Evolutionary conservation across 2,888 invertebrate species (phyloP).

Genomic region (Chorisops tibialis): DNA sequence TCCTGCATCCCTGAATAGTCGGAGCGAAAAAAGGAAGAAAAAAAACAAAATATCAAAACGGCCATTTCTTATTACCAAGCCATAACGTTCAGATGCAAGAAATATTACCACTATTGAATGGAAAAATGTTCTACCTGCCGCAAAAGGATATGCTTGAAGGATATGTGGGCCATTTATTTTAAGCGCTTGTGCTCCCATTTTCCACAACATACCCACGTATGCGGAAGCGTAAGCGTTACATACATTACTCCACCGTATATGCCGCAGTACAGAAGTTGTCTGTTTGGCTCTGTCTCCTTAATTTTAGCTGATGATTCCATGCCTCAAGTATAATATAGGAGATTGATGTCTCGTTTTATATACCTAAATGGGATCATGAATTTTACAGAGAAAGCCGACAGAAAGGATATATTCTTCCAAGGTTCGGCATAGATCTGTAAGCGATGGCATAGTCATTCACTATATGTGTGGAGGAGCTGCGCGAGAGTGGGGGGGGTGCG

Average conservation of each 20-base stretch:
- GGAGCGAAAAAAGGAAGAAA: no score
- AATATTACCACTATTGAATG: no score
- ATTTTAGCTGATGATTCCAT: conserved; percentile 24
- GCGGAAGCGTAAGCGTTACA: background rate
- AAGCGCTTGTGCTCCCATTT: background rate
- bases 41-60: no score
- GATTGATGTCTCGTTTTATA: conserved; percentile 28
- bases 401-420: conserved; percentile 15
- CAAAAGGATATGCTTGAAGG: conserved; percentile 11
- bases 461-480: background rate
- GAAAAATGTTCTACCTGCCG: conserved; percentile 8
- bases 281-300: conserved; percentile 2
- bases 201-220: background rate
- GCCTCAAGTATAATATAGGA: conserved; percentile 16
- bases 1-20: no score
- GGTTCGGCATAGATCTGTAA: conserved; percentile 15
- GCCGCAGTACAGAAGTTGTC: background rate
- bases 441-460: conserved; percentile 13
- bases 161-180: conserved; percentile 21
- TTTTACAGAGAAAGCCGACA: conserved; percentile 25
- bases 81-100: no score
- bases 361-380: conserved; percentile 25
- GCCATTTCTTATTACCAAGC: no score
- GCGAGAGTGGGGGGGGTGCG: background rate
- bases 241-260: background rate